phyloP scores from a whole-genome alignment of 2,888 invertebrate species.

The Steromphala cineraria region DNA sequence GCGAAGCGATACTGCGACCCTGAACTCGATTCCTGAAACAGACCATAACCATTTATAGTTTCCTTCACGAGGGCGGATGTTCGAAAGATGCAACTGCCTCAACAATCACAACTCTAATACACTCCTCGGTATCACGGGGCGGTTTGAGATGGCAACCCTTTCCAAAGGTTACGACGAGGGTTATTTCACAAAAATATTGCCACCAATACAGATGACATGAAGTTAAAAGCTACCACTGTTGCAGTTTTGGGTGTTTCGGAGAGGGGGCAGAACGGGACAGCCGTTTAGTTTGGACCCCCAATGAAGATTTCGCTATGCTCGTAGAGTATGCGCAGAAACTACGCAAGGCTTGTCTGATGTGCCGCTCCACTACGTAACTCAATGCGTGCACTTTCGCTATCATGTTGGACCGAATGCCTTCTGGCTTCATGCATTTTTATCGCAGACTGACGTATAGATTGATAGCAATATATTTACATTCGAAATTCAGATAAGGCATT shows the following conservation, averaged over 20 bases:
- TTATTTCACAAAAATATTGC: too few relatives aligned
- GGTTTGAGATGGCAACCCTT: too few relatives aligned
- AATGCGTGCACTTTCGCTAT: too few relatives aligned
- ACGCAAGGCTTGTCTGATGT: neutral
- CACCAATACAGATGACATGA: neutral
- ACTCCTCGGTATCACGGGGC: too few relatives aligned
- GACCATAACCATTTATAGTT: neutral
- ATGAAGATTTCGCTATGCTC: slow-evolving; percentile 6
- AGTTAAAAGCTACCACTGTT: too few relatives aligned
- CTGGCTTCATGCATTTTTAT: too few relatives aligned
- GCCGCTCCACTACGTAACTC: neutral
- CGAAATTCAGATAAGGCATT: too few relatives aligned
- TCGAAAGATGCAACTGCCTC: neutral
- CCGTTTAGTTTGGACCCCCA: neutral
- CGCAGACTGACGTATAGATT: too few relatives aligned
- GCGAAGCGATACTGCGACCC: neutral
- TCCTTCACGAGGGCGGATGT: neutral
- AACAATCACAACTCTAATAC: neutral
- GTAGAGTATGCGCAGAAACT: neutral
- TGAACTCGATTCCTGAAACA: neutral
- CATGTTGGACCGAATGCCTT: too few relatives aligned
- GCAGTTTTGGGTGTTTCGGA: too few relatives aligned
- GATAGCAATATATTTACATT: too few relatives aligned
- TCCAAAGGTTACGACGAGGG: too few relatives aligned
- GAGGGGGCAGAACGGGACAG: neutral